Conservation (phyloP, 2,797 vertebrate species). For the Anisognathus igniventris region DNA sequence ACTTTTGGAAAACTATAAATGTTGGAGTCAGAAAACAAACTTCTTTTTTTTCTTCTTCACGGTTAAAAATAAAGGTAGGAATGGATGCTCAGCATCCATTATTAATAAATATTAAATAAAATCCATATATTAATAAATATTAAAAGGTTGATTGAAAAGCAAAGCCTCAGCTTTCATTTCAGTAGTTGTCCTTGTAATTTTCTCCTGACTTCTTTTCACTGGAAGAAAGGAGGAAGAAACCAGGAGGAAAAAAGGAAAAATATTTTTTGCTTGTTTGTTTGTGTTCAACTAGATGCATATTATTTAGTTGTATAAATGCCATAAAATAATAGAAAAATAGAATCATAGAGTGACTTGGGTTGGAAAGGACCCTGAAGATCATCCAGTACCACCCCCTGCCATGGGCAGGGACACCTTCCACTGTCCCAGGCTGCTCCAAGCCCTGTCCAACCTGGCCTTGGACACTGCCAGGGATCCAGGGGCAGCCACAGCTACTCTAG, state of each 20-base stretch:
- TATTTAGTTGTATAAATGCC: not conserved
- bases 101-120: too few relatives aligned
- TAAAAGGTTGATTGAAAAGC: not conserved
- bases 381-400: not conserved
- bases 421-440: not conserved
- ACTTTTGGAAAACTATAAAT: too few relatives aligned
- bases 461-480: not conserved
- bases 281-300: not conserved
- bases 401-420: not conserved
- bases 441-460: accelerated
- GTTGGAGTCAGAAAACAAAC: too few relatives aligned
- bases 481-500: not conserved
- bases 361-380: not conserved
- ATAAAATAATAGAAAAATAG: not conserved
- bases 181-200: not conserved
- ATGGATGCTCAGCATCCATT: too few relatives aligned
- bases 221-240: not conserved
- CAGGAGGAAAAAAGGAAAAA: not conserved
- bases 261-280: not conserved
- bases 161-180: not conserved
- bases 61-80: too few relatives aligned
- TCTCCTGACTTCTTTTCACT: not conserved
- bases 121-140: not conserved
- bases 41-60: not conserved
- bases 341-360: not conserved